A percentile compares a stretch with the other conserved stretches of the same genome.
Conservation (phyloP, 2,113 vertebrate species). For the Triplophysa dalaica region DNA sequence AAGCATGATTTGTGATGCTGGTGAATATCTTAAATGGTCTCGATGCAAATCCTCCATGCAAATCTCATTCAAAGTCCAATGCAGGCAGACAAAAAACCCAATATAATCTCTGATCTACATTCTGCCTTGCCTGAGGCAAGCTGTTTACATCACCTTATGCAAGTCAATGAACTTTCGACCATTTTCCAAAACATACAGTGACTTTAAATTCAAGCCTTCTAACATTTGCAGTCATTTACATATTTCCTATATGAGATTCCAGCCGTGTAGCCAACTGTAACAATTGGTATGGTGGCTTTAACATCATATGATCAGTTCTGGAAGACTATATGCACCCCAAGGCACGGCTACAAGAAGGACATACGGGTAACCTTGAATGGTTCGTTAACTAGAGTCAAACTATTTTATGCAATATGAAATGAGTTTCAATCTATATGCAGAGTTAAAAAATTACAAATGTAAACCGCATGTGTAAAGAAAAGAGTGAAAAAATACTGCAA, state of each 20-base stretch:
- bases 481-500: background rate
- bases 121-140: conserved; percentile 6
- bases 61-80: conserved; percentile 32
- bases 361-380: conserved; percentile 44
- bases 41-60: conserved; percentile 33
- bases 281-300: background rate
- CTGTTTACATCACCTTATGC: conserved; percentile 25
- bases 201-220: background rate
- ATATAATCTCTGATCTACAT: background rate
- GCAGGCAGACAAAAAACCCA: conserved; percentile 8
- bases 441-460: conserved; percentile 7
- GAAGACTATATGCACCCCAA: conserved; percentile 4
- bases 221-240: background rate
- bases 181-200: background rate
- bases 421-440: background rate
- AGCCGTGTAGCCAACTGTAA: background rate
- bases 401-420: background rate
- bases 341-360: conserved; percentile 2
- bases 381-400: background rate
- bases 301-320: background rate
- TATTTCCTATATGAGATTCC: conserved; percentile 2
- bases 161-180: background rate
- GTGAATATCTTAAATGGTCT: conserved; percentile 20
- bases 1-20: conserved; percentile 27
- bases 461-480: background rate